A percentile compares a stretch with the other conserved stretches of the same genome.
Evolutionary conservation across 2,113 vertebrate genomes (phyloP).

Genomic region (Ibidorhyncha struthersii): DNA sequence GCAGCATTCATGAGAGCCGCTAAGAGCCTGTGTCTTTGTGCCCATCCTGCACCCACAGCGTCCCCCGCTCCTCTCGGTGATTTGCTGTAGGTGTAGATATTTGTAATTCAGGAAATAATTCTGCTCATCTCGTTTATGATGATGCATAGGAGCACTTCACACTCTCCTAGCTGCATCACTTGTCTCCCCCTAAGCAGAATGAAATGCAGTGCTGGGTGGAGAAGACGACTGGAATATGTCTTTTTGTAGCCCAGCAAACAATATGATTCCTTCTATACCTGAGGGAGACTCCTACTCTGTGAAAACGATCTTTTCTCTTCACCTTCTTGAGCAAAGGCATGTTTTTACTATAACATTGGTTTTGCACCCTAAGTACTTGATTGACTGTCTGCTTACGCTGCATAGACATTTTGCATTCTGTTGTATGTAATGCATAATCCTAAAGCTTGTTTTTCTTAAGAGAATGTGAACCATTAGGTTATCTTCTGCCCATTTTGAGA

Average conservation of each 20-base stretch:
- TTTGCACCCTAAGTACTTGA: background rate
- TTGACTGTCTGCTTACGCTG: background rate
- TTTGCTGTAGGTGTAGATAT: constrained; percentile 5
- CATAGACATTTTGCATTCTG: background rate
- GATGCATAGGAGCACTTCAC: constrained; percentile 36
- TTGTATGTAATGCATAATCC: background rate
- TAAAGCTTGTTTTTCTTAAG: background rate
- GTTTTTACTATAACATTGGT: background rate
- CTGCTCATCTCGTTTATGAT: constrained; percentile 27
- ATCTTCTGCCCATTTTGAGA: background rate
- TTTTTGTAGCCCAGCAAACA: background rate
- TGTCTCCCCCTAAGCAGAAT: constrained; percentile 20
- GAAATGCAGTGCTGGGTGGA: background rate
- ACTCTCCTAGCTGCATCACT: background rate
- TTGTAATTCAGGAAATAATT: constrained; percentile 35
- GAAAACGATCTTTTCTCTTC: background rate
- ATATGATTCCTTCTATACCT: background rate
- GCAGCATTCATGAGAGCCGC: background rate
- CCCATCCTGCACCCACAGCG: background rate
- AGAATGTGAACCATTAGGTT: background rate
- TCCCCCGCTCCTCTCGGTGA: background rate
- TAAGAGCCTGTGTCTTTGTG: background rate
- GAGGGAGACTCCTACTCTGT: background rate
- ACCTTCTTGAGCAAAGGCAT: background rate
- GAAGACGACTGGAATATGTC: background rate